A percentile compares a stretch with the other conserved stretches of the same genome.
Conservation (phyloP, 2,797 vertebrate species). For the Gymnodraco acuticeps region DNA sequence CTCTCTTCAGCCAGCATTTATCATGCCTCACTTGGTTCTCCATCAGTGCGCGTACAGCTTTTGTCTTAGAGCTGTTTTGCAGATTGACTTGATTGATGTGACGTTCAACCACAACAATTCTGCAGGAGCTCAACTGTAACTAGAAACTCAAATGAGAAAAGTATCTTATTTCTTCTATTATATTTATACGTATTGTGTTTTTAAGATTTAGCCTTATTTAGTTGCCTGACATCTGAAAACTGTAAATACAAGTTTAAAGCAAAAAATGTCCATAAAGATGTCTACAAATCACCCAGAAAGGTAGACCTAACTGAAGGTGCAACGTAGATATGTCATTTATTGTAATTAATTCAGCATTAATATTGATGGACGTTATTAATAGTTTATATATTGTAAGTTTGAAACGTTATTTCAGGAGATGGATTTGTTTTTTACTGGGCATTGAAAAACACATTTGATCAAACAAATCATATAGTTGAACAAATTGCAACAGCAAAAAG, state of each 20-base stretch:
- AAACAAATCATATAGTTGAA: too few species aligned
- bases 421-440: background rate
- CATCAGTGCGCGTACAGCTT: slow-evolving; percentile 19
- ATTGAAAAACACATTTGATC: background rate
- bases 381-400: background rate
- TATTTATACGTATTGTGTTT: background rate
- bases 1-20: slow-evolving; percentile 28
- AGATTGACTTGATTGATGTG: slow-evolving; percentile 14
- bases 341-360: background rate
- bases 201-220: background rate
- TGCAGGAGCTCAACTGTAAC: background rate
- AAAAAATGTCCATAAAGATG: slow-evolving; percentile 5
- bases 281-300: background rate
- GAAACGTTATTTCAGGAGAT: background rate
- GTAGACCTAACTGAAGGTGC: background rate
- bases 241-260: background rate
- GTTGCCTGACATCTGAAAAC: background rate
- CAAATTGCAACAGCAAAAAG: too few species aligned
- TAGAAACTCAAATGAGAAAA: background rate
- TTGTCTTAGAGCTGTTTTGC: slow-evolving; percentile 18
- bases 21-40: slow-evolving; percentile 28
- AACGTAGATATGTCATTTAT: background rate
- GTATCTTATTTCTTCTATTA: background rate
- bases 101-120: slow-evolving; percentile 29
- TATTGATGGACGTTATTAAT: background rate